Percentiles rank a stretch among this genome's conserved stretches.
These are phyloP conservation scores for Leucoma salicis DNA, from an alignment of 2,888 invertebrate species.

Conservation along the genomic window DNA sequence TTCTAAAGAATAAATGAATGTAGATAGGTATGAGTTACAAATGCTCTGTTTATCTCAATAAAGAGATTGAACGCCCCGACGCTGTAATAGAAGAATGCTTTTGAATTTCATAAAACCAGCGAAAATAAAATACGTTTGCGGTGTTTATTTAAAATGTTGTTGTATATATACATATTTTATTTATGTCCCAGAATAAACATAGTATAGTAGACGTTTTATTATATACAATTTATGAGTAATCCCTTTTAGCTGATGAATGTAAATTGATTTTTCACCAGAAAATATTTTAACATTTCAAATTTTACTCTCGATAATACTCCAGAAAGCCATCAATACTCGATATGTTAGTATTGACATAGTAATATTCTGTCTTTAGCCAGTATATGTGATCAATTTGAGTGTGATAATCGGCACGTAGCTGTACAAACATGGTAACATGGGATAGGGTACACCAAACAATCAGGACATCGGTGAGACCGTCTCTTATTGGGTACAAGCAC, in stretches of 20 bases:
- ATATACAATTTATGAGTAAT: not conserved
- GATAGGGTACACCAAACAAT: slow-evolving; percentile 64
- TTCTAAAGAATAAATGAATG: slow-evolving; percentile 54
- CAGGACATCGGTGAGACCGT: slow-evolving; percentile 55
- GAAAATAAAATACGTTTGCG: slow-evolving; percentile 15
- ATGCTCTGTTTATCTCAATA: slow-evolving; percentile 41
- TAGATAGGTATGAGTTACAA: slow-evolving; percentile 38
- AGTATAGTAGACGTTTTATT: not conserved
- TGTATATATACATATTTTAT: slow-evolving; percentile 12
- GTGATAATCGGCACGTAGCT: slow-evolving; percentile 21
- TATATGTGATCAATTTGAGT: slow-evolving; percentile 6
- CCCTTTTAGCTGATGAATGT: slow-evolving; percentile 1
- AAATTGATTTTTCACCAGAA: not conserved
- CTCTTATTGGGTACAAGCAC: slow-evolving; percentile 75
- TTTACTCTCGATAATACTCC: not conserved
- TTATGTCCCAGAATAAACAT: slow-evolving; percentile 6
- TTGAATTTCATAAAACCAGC: slow-evolving; percentile 17
- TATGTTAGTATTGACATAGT: not conserved
- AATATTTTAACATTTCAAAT: not conserved
- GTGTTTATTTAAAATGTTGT: slow-evolving; percentile 14
- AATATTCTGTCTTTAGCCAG: not conserved
- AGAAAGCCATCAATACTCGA: not conserved
- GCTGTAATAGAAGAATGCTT: slow-evolving; percentile 14
- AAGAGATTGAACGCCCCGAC: slow-evolving; percentile 20
- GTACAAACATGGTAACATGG: slow-evolving; percentile 54